phyloP scores from a whole-genome alignment of 2,888 invertebrate species.

The Cartodere bifasciata region DNA sequence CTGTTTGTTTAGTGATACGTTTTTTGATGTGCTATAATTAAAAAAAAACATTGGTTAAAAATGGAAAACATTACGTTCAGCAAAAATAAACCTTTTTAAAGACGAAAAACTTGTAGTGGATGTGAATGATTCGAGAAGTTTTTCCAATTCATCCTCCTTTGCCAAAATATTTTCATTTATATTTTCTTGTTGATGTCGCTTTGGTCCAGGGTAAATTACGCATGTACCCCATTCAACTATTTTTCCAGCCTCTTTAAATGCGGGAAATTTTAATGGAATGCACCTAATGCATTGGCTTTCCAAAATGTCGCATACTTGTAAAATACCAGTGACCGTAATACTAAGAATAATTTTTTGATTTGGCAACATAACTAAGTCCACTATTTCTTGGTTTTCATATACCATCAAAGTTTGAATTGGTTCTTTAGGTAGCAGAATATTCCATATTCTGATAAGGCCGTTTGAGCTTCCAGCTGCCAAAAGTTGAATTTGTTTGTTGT shows the following conservation, averaged over 20 bases:
- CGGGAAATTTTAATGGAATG: slow-evolving; percentile 42
- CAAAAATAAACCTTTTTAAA: too few relatives aligned
- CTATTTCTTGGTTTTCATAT: slow-evolving; percentile 33
- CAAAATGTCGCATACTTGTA: slow-evolving; percentile 48
- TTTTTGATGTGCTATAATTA: too few relatives aligned
- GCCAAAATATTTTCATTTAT: too few relatives aligned
- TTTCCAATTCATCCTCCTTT: too few relatives aligned
- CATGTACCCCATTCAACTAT: slow-evolving; percentile 44
- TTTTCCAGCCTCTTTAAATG: slow-evolving; percentile 43
- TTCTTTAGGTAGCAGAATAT: slow-evolving; percentile 34
- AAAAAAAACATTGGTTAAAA: too few relatives aligned
- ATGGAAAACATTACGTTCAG: too few relatives aligned
- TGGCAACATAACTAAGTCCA: slow-evolving; percentile 42
- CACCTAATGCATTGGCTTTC: slow-evolving; percentile 45
- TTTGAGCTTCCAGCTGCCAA: slow-evolving; percentile 45
- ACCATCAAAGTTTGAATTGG: too few relatives aligned
- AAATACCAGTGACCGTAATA: slow-evolving; percentile 38
- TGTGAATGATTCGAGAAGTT: too few relatives aligned
- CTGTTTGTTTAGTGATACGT: too few relatives aligned
- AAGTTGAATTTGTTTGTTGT: slow-evolving; percentile 29
- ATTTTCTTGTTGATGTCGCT: too few relatives aligned
- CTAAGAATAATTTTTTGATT: slow-evolving; percentile 39
- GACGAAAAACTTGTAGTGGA: too few relatives aligned
- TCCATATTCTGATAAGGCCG: slow-evolving; percentile 45
- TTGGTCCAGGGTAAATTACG: slow-evolving; percentile 44